Base-by-base conservation (phyloP, 2,888 invertebrate species). In the Troides helena region DNA sequence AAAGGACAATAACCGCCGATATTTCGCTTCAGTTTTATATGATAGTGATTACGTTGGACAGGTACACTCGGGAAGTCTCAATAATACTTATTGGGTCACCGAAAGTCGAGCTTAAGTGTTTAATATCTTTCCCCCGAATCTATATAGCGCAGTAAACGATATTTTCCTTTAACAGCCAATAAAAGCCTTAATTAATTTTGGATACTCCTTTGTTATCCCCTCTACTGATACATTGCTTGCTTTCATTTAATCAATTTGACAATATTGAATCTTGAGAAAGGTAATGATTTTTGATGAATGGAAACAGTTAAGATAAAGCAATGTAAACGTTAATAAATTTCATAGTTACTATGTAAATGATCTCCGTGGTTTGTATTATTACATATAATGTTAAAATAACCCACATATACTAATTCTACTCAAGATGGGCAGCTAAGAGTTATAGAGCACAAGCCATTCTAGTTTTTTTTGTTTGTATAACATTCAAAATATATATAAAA, bases 101-200 rank as follows among this genome's bases (percentile, higher is more conserved):
- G 18, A 39, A 18, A 61, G 43, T 39, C 43, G 23, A 25, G 58
- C 65, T 65, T 36, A 23, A 43, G 58, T 65, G 58, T 57, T 65
- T 65, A 65, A 58, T 65, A 65, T 25, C 65, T 58, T 46, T 46
- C 39, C 58, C 8, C 36, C 21, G 23, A 25, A 43, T 43, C 57
- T 65, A 58, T 18, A 65, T 36, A 43, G 57, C 57, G 57, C 21
- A 57, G 43, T 58, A 58, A 58, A 58, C 64, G 57, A 58, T 58
- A 58, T 46, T 56, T 65, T 58, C 43, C 58, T 14, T 57, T 6
- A 17, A 39, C 21, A 43, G 12, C 57, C 43, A 25, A 65, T 58
- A 58, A 65, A 65, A 36, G n/a, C 17, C 39, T 65, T 58, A 43
- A 65, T 65, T 58, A 65, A 65, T 58, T n/a, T 58, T 58, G 18